phyloP scores from a whole-genome alignment of 2,888 invertebrate genomes.

The Chymomyza amoena region DNA sequence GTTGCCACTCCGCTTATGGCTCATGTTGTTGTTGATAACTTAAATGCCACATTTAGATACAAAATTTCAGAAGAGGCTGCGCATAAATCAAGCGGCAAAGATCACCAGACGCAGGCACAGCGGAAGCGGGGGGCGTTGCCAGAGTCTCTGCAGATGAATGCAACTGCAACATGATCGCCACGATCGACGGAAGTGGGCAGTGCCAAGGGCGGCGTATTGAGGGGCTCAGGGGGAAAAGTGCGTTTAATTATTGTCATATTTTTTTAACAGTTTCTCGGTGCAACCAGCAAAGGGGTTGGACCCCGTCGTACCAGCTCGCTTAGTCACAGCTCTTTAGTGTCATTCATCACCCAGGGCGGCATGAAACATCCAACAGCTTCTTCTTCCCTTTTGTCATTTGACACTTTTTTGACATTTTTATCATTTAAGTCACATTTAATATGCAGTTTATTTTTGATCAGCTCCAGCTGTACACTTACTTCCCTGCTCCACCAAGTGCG shows the following conservation, averaged over 20 bases:
- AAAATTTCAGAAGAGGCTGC: constrained; percentile 65
- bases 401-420: constrained; percentile 67
- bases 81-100: constrained; percentile 64
- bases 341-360: constrained; percentile 64
- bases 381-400: constrained; percentile 45
- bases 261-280: constrained; percentile 22
- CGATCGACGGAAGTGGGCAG: constrained; percentile 27
- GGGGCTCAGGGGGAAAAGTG: constrained; percentile 47
- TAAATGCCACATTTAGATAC: constrained; percentile 73
- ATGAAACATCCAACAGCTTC: constrained; percentile 16
- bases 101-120: constrained; percentile 51
- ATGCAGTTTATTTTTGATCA: constrained; percentile 47
- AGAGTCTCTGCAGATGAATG: constrained; percentile 13
- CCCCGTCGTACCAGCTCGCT: constrained; percentile 28
- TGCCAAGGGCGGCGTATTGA: neutral
- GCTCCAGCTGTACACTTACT: constrained; percentile 19
- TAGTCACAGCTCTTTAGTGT: constrained; percentile 68
- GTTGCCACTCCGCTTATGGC: constrained; percentile 10
- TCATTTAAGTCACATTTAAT: constrained; percentile 66
- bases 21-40: constrained; percentile 67
- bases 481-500: constrained; percentile 7
- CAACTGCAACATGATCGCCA: constrained; percentile 54
- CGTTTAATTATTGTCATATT: constrained; percentile 71
- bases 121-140: constrained; percentile 55
- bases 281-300: constrained; percentile 7